phyloP scores from a whole-genome alignment of 2,797 vertebrate species.

The Sebastes reedi region DNA sequence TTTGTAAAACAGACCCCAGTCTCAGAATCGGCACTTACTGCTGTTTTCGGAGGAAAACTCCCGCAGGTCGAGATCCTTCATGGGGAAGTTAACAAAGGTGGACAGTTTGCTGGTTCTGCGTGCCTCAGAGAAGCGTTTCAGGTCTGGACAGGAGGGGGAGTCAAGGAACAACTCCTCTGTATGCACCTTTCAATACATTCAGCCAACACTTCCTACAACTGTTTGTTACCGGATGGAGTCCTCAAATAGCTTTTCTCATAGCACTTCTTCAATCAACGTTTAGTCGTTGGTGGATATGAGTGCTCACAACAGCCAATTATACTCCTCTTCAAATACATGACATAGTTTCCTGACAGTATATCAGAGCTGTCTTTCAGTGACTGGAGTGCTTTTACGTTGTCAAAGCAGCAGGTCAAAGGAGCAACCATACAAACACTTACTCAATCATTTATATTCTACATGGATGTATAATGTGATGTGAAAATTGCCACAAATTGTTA shows the following conservation, averaged over 20 bases:
- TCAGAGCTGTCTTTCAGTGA: background rate
- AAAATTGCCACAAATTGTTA: background rate
- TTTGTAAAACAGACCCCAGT: too few relatives aligned
- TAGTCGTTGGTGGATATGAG: background rate
- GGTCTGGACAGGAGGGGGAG: conserved; percentile 84
- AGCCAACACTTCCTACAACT: background rate
- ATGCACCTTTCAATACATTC: background rate
- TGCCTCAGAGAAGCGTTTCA: conserved; percentile 97
- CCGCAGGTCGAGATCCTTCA: conserved; percentile 95
- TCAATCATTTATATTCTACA: background rate
- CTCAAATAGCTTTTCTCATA: background rate
- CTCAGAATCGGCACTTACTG: conserved; percentile 85
- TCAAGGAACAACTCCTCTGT: conserved; percentile 53
- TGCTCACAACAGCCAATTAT: background rate
- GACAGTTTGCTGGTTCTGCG: conserved; percentile 97
- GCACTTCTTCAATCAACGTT: background rate
- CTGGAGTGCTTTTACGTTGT: background rate
- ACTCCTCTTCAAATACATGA: background rate
- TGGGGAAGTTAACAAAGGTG: conserved; percentile 94
- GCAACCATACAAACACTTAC: background rate
- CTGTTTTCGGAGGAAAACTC: conserved; percentile 94
- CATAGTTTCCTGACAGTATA: background rate
- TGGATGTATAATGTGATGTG: background rate
- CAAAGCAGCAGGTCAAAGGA: background rate
- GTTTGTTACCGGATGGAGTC: background rate